Conservation (phyloP, 2,797 vertebrate genomes). For the Pangasius krempfi region DNA sequence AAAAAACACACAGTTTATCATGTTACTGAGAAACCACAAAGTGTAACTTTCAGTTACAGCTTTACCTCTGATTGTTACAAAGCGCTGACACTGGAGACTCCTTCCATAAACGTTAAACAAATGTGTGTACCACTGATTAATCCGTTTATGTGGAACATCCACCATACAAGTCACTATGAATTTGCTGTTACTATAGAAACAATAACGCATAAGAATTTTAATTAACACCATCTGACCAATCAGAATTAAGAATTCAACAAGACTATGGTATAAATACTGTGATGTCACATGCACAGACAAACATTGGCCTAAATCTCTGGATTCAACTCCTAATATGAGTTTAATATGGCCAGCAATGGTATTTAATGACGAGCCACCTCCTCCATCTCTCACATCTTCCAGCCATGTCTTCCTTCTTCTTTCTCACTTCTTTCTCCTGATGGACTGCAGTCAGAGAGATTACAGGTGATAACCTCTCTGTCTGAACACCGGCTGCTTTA, state of each 20-base stretch:
- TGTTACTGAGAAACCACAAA: too few relatives aligned
- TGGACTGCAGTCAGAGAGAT: conserved; percentile 57
- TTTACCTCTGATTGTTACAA: too few relatives aligned
- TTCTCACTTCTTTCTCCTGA: conserved; percentile 6
- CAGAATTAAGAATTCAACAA: not conserved
- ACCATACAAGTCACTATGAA: not conserved
- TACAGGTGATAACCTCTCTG: conserved; percentile 69
- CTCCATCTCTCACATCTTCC: not conserved
- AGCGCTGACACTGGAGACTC: not conserved
- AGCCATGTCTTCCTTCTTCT: not conserved
- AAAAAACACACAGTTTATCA: too few relatives aligned
- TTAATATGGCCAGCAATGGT: not conserved
- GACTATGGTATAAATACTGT: not conserved
- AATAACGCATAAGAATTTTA: not conserved
- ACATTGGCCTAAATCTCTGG: not conserved
- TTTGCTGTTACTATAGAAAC: not conserved
- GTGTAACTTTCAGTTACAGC: too few relatives aligned
- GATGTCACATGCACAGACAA: not conserved
- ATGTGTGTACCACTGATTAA: not conserved
- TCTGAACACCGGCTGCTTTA: conserved; percentile 61
- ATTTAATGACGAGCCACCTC: not conserved
- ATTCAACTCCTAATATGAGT: not conserved
- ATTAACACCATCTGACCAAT: not conserved
- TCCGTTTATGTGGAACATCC: not conserved
- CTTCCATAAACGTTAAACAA: not conserved